A percentile compares a stretch with the other conserved stretches of the same genome.
These are phyloP conservation scores for Apodemus agrarius DNA, from an alignment of 2,797 vertebrate species.

Conservation along the genomic window DNA sequence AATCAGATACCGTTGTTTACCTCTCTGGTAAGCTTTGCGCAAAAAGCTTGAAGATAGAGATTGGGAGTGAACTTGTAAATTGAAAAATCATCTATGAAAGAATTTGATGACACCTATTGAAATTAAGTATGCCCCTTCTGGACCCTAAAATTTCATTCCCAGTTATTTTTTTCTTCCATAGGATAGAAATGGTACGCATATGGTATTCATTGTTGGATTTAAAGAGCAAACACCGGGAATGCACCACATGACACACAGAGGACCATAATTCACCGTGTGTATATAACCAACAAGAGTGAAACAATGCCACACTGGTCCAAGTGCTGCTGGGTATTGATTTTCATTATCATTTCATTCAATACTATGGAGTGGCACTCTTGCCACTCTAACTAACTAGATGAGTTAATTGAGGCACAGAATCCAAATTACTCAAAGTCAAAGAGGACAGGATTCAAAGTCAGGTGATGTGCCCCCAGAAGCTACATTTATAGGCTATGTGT, in stretches of 20 bases:
- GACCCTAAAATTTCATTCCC: neutral
- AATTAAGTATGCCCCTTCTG: constrained; percentile 40
- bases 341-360: neutral
- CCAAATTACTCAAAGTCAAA: neutral
- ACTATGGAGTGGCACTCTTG: neutral
- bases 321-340: neutral
- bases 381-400: neutral
- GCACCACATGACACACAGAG: neutral
- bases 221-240: neutral
- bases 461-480: neutral
- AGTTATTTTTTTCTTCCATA: neutral
- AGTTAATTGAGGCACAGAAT: neutral
- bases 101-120: constrained; percentile 50
- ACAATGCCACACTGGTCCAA: no score
- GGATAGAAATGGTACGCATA: neutral
- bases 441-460: neutral
- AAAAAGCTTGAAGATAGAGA: constrained; percentile 52
- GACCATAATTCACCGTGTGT: rapidly evolving
- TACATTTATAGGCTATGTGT: neutral
- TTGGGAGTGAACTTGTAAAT: constrained; percentile 43
- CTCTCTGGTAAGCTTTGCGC: constrained; percentile 3
- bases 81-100: constrained; percentile 49
- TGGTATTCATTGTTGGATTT: neutral
- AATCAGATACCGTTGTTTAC: constrained; percentile 52
- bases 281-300: neutral